Evolutionary conservation across 2,888 invertebrate species (phyloP).

Genomic region (Rhamphomyia laevipes): DNA sequence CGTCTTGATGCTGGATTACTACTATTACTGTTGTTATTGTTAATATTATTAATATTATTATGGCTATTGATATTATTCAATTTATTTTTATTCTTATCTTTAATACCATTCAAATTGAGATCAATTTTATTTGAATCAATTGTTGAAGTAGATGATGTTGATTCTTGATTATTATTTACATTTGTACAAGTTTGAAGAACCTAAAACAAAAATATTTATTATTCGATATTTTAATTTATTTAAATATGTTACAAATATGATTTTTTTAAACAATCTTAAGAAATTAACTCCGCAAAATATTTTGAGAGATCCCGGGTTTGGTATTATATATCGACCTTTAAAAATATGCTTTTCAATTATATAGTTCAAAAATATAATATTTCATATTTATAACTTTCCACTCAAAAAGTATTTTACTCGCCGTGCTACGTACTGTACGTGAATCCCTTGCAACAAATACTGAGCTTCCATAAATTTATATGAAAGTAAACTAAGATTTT

Average conservation of each 20-base stretch:
- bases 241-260: background rate
- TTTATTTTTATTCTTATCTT: slow-evolving; percentile 36
- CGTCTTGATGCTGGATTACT: slow-evolving; percentile 9
- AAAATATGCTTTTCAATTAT: too few species aligned
- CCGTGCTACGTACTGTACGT: too few species aligned
- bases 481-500: too few species aligned
- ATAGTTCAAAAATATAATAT: too few species aligned
- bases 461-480: too few species aligned
- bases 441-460: too few species aligned
- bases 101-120: slow-evolving; percentile 22
- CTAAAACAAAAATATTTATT: slow-evolving; percentile 31
- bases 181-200: slow-evolving; percentile 53
- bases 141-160: slow-evolving; percentile 14
- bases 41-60: slow-evolving; percentile 14
- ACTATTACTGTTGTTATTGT: slow-evolving; percentile 11
- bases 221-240: background rate
- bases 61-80: slow-evolving; percentile 10
- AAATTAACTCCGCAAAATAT: too few species aligned
- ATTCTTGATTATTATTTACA: slow-evolving; percentile 17
- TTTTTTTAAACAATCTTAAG: too few species aligned
- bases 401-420: too few species aligned
- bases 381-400: too few species aligned
- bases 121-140: slow-evolving; percentile 28
- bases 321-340: too few species aligned
- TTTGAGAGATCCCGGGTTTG: too few species aligned